A percentile compares a stretch with the other conserved stretches of the same genome.
phyloP scores from a whole-genome alignment of 1,140 invertebrate species.

The Drosophila bifasciata region DNA sequence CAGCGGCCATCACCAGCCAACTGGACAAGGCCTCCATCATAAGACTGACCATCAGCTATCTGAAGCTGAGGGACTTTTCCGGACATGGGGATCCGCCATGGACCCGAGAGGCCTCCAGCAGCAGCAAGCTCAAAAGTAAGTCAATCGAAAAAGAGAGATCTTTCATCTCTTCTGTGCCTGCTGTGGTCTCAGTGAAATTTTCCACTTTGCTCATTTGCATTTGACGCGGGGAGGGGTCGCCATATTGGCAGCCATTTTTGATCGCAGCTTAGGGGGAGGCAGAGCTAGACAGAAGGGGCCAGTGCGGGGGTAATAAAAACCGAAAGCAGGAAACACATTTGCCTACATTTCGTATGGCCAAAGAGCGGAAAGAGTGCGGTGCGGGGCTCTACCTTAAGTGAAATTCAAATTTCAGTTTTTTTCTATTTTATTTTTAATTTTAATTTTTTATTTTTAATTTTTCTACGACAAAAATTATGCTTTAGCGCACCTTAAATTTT shows the following conservation, averaged over 20 bases:
- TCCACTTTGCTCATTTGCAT: constrained; percentile 56
- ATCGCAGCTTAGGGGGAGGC: constrained; percentile 18
- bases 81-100: constrained; percentile 97
- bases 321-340: constrained; percentile 71
- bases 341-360: constrained; percentile 36
- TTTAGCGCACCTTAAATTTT: constrained; percentile 64
- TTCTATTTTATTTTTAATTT: constrained; percentile 34
- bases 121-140: constrained; percentile 95
- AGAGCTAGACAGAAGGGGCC: background rate
- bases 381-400: constrained; percentile 34
- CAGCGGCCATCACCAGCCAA: constrained; percentile 98
- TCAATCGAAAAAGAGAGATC: constrained; percentile 21
- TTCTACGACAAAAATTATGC: constrained; percentile 62
- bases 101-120: constrained; percentile 90
- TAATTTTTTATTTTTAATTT: too few species aligned
- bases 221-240: constrained; percentile 35
- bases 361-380: background rate
- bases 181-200: constrained; percentile 52
- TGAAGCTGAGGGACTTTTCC: constrained; percentile 97
- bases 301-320: constrained; percentile 51
- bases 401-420: constrained; percentile 55
- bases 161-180: too few species aligned
- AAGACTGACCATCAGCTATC: constrained; percentile 98
- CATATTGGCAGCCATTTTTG: constrained; percentile 66
- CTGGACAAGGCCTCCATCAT: constrained; percentile 99